phyloP scores from a whole-genome alignment of 2,797 vertebrate genomes.

The Kryptopterus vitreolus region DNA sequence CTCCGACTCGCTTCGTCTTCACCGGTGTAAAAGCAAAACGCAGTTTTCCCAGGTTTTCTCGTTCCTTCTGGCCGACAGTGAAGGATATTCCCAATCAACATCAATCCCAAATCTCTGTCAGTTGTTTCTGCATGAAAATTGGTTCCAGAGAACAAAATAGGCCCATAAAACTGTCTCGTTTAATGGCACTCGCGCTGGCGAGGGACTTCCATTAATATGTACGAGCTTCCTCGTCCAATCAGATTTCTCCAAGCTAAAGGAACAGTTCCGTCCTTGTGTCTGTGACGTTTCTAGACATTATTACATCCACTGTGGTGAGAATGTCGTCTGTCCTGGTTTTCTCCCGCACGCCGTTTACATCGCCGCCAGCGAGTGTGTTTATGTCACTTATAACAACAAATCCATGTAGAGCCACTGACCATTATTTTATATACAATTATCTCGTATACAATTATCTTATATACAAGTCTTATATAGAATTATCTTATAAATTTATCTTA shows the following conservation, averaged over 20 bases:
- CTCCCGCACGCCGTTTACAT: not conserved
- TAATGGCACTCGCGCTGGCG: slow-evolving; percentile 7
- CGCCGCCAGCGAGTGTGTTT: too few species aligned
- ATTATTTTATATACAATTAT: too few species aligned
- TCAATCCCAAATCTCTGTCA: slow-evolving; percentile 3
- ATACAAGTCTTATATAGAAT: too few species aligned
- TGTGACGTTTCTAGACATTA: not conserved
- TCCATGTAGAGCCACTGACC: too few species aligned
- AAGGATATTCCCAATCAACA: not conserved
- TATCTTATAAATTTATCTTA: too few species aligned
- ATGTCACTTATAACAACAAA: too few species aligned
- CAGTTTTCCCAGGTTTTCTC: not conserved
- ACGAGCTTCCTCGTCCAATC: not conserved
- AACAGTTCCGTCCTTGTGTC: not conserved
- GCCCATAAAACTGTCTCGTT: slow-evolving; percentile 11
- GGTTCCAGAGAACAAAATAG: not conserved
- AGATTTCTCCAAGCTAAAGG: not conserved
- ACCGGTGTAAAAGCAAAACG: not conserved
- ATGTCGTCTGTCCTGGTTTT: not conserved
- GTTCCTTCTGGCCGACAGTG: not conserved
- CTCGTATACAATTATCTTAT: too few species aligned
- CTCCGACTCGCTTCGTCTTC: not conserved
- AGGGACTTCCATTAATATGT: slow-evolving; percentile 12
- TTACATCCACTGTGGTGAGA: not conserved
- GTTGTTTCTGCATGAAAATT: not conserved